Evolutionary conservation across 2,888 invertebrate genomes (phyloP).

Genomic region (Cheilosia vulpina): DNA sequence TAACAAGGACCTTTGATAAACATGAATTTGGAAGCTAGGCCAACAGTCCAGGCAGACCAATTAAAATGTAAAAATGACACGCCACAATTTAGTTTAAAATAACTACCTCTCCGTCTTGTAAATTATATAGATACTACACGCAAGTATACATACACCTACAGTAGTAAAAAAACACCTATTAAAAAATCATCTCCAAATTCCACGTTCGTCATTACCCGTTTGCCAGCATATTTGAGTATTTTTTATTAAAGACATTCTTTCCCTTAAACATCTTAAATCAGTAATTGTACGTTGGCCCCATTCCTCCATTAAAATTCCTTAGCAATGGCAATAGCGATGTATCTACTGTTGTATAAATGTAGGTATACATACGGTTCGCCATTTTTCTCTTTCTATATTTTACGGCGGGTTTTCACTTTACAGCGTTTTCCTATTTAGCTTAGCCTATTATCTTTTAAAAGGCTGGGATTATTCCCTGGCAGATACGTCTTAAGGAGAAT

Average conservation of each 20-base stretch:
- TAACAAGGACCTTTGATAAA: no score
- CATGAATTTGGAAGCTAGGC: no score
- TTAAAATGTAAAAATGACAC: no score
- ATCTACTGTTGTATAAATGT: not conserved
- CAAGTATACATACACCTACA: no score
- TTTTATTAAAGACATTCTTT: constrained; percentile 19
- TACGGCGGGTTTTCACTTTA: constrained; percentile 69
- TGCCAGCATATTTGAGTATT: not conserved
- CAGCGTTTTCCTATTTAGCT: constrained; percentile 74
- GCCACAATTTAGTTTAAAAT: no score
- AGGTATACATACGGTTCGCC: constrained; percentile 7
- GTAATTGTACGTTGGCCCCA: constrained; percentile 34
- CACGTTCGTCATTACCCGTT: not conserved
- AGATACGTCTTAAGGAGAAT: constrained; percentile 54
- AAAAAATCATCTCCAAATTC: no score
- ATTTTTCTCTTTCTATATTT: constrained; percentile 53
- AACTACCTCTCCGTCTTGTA: no score
- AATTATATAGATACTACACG: no score
- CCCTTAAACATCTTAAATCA: constrained; percentile 38
- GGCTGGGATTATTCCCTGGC: constrained; percentile 66
- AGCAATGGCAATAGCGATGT: constrained; percentile 35
- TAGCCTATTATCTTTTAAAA: constrained; percentile 75
- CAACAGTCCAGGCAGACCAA: no score
- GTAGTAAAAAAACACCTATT: no score
- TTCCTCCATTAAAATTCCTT: constrained; percentile 32